phyloP scores from a whole-genome alignment of 2,113 vertebrate genomes.

The Nycticorax nycticorax region DNA sequence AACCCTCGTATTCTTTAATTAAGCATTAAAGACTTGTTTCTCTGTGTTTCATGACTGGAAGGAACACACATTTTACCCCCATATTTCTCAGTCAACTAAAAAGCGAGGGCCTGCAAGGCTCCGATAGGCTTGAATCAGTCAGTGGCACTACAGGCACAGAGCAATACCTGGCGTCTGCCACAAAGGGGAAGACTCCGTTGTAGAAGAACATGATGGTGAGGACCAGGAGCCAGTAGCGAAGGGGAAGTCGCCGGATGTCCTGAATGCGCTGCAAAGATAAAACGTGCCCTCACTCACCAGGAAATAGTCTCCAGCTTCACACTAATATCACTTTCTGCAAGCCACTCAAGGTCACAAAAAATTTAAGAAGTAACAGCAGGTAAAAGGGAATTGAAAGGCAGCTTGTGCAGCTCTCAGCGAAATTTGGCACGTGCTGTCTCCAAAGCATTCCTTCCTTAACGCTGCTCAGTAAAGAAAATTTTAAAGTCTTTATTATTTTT shows the following conservation, averaged over 20 bases:
- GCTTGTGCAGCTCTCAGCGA: background rate
- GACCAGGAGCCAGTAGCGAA: conserved; percentile 82
- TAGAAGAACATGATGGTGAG: conserved; percentile 87
- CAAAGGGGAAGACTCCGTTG: conserved; percentile 81
- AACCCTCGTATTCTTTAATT: background rate
- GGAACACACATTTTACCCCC: background rate
- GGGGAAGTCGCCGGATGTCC: conserved; percentile 73
- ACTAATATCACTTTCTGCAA: background rate
- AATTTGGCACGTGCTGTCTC: background rate
- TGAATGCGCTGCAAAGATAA: conserved; percentile 72
- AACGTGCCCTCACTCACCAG: background rate
- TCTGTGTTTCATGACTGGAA: background rate
- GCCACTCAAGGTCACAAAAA: background rate
- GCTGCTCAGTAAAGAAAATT: background rate
- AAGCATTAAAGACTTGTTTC: background rate
- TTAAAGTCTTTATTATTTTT: background rate
- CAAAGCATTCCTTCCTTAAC: background rate
- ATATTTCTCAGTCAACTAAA: background rate
- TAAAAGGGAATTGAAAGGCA: background rate
- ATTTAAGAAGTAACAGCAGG: background rate
- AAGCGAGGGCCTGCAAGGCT: background rate
- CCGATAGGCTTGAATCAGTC: background rate
- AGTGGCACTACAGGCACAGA: background rate
- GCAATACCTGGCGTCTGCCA: conserved; percentile 80
- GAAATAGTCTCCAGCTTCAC: background rate